A percentile compares a stretch with the other conserved stretches of the same genome.
Conservation (phyloP, 2,113 vertebrate species). For the Spilogale gracilis region DNA sequence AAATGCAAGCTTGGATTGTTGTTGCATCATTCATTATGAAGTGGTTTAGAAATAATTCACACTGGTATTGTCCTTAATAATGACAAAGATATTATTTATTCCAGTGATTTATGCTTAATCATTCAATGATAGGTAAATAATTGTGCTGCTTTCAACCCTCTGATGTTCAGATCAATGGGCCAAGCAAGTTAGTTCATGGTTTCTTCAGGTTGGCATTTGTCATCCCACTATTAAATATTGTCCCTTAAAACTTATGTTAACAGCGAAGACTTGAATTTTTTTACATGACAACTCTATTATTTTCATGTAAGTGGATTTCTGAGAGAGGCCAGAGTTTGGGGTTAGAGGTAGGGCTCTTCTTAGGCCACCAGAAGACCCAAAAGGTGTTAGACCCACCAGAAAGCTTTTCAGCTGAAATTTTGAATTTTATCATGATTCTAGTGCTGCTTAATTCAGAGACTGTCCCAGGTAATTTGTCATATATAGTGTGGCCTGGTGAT, state of each 20-base stretch:
- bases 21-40: not conserved
- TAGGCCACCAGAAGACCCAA: not conserved
- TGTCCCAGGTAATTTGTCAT: constrained; percentile 41
- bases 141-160: not conserved
- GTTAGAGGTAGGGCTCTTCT: not conserved
- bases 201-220: not conserved
- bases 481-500: not conserved
- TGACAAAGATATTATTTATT: not conserved
- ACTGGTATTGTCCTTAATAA: not conserved
- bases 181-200: not conserved
- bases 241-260: not conserved
- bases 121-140: constrained; percentile 7
- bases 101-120: not conserved
- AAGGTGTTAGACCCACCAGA: not conserved
- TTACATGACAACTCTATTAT: not conserved
- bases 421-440: constrained; percentile 56
- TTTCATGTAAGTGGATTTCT: not conserved
- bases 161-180: not conserved
- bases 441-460: constrained; percentile 50
- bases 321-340: not conserved
- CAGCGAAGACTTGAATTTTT: not conserved
- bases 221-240: not conserved
- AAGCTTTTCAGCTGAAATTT: constrained; percentile 18
- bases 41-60: not conserved
- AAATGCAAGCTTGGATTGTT: not conserved